Evolutionary conservation across 1,140 invertebrate species (phyloP), one percentile per base, ranked within the genome.

Genomic region (Amphibalanus amphitrite): DNA sequence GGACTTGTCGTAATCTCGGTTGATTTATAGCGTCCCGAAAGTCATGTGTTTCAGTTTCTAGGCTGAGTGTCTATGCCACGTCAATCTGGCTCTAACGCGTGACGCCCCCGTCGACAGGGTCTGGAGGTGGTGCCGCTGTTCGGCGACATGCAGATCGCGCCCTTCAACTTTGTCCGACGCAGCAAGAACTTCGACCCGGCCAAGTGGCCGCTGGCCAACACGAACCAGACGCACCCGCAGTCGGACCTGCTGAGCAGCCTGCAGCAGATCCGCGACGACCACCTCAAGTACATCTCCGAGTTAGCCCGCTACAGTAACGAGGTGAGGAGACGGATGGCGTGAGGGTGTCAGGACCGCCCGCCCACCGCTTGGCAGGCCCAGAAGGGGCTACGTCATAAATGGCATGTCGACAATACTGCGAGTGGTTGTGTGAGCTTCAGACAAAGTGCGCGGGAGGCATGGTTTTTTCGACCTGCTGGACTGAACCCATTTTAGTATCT

Each of bases 71-170:
- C 33, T 4, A 69, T 71, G 29, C 68, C 26, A 38, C n/a, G n/a
- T n/a, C 65, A 69, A 30, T 69, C 47, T 74, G 76, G 6, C 38
- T 8, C 47, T 59, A 20, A 59, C 33, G 6, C 10, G 13, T 13
- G 47, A 8, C 17, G 47, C 47, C 47, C 47, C 13, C 23, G 13
- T 20, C 47, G 65, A 68, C 73, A 84, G 86, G 93, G 96, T 80
- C 79, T 98, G 67, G 95, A 99, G 84, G 95, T 99, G 71, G 97
- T 99, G 1, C 96, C 97, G 0, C 81, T 99, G 13, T 99, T 98
- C 81, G 97, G 97, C 4, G 97, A 99, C 78, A 99, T 99, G 97
- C 97, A 98, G 83, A 98, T 99, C 72, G 93, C 95, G 0, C 97
- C 97, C 0, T 99, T 98, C 79, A 95, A 97, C 79, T 99, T 98